Evolutionary conservation across 2,888 invertebrate species (phyloP), one percentile per base, ranked within the genome.

Genomic region (Acrobeloides nanus): DNA sequence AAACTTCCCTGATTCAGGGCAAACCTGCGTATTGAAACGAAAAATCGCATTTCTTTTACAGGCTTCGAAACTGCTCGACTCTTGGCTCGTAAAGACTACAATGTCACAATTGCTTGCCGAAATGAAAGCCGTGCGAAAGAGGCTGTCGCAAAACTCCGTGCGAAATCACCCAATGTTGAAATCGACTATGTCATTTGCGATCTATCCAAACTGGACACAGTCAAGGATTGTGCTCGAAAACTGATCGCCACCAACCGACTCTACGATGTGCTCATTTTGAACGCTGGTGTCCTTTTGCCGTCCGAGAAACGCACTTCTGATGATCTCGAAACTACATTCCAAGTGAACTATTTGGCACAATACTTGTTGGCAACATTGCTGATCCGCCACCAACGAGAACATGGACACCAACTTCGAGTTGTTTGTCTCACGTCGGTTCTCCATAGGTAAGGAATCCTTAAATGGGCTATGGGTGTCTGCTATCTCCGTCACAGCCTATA

Each of bases 1-100:
- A n/a, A n/a, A n/a, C n/a, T n/a, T n/a, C n/a, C n/a, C n/a, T n/a
- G n/a, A n/a, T n/a, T n/a, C n/a, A n/a, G n/a, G n/a, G n/a, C n/a
- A n/a, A n/a, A n/a, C n/a, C n/a, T n/a, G n/a, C n/a, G n/a, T n/a
- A n/a, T n/a, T n/a, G n/a, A n/a, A n/a, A n/a, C 12, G 12, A 12
- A 29, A 12, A 29, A 29, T 29, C 31, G 12, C 12, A 12, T 29
- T 29, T 29, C n/a, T n/a, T n/a, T n/a, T n/a, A n/a, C n/a, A n/a
- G n/a, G 53, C 18, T 29, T 57, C 26, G 43, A 31, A 27, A 57
- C 57, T 8, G 41, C 41, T 26, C 31, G 40, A 12, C 26, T 37
- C 26, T 29, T 53, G 35, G 53, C 58, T 15, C 26, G 39, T 20
- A 27, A 53, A 21, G 59, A 53, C n/a, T 53, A 53, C 52, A 57